These are phyloP conservation scores for Stictocephala bisonia DNA, from an alignment of 2,888 invertebrate species.

Conservation along the genomic window DNA sequence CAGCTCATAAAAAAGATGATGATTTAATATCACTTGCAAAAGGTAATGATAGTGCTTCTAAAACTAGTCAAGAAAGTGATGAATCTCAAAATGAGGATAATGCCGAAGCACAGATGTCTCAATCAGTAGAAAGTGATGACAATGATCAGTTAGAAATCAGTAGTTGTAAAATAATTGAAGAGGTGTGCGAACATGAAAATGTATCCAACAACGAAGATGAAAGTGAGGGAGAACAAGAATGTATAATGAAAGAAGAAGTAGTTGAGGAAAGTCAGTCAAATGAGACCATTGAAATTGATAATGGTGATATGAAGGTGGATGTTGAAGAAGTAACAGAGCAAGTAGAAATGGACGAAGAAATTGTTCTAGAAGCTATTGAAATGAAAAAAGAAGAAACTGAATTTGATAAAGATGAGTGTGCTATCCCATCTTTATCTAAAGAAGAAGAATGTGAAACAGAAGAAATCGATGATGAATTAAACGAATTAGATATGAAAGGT, in stretches of 20 bases:
- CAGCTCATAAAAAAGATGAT: slow-evolving; percentile 14
- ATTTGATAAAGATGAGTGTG: slow-evolving; percentile 30
- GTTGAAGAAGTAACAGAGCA: slow-evolving; percentile 60
- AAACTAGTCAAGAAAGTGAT: slow-evolving; percentile 57
- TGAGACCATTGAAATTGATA: no score
- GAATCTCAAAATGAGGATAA: slow-evolving; percentile 28
- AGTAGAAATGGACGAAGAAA: slow-evolving; percentile 60
- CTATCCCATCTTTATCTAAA: slow-evolving; percentile 10
- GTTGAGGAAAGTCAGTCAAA: no score
- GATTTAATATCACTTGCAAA: background rate
- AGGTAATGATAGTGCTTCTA: slow-evolving; percentile 31
- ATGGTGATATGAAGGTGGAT: no score
- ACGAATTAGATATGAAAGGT: slow-evolving; percentile 23
- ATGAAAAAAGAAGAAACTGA: slow-evolving; percentile 61
- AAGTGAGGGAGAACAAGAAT: no score
- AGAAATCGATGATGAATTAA: slow-evolving; percentile 68
- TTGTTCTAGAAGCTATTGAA: slow-evolving; percentile 57
- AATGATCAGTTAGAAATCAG: slow-evolving; percentile 12
- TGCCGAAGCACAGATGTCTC: slow-evolving; percentile 19
- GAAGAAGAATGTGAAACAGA: slow-evolving; percentile 72
- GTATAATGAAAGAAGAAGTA: no score
- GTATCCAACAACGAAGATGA: no score
- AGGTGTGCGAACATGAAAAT: no score
- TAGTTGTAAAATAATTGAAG: slow-evolving; percentile 20
- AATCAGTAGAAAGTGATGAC: slow-evolving; percentile 17